A percentile compares a stretch with the other conserved stretches of the same genome.
Conservation (phyloP, 2,113 vertebrate genomes). For the Calidris pygmaea region DNA sequence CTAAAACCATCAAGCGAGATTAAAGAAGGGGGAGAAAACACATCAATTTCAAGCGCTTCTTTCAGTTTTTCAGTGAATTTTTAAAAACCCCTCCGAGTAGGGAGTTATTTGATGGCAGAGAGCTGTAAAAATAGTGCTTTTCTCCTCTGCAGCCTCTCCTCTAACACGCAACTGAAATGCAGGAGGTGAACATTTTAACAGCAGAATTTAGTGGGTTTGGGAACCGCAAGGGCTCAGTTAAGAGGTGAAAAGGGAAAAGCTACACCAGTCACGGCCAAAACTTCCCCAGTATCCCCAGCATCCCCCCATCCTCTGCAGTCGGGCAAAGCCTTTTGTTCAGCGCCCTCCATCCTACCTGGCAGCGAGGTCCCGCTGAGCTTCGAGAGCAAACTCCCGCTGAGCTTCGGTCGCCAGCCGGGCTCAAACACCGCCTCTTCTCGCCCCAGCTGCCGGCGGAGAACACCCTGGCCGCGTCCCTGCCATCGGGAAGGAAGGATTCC, state of each 20-base stretch:
- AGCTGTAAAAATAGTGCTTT: background rate
- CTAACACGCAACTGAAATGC: background rate
- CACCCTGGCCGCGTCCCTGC: background rate
- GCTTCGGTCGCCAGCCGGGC: background rate
- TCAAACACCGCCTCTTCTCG: background rate
- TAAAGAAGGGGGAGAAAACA: background rate
- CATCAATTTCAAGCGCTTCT: background rate
- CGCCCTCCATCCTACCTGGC: background rate
- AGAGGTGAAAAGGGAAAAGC: background rate
- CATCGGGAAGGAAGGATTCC: background rate
- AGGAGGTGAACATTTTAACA: background rate
- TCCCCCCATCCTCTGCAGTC: accelerated
- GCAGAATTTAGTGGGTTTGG: background rate
- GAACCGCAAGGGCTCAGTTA: background rate
- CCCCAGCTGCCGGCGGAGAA: accelerated
- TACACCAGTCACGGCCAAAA: background rate
- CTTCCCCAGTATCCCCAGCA: background rate
- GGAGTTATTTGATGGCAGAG: background rate
- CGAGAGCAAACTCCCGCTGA: background rate
- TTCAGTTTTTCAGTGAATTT: background rate
- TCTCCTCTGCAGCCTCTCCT: background rate
- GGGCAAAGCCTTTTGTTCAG: background rate
- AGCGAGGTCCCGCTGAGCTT: background rate
- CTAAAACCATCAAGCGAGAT: background rate
- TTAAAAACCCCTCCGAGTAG: background rate